Evolutionary conservation across 2,113 vertebrate genomes (phyloP).

Genomic region (Misgurnus anguillicaudatus): DNA sequence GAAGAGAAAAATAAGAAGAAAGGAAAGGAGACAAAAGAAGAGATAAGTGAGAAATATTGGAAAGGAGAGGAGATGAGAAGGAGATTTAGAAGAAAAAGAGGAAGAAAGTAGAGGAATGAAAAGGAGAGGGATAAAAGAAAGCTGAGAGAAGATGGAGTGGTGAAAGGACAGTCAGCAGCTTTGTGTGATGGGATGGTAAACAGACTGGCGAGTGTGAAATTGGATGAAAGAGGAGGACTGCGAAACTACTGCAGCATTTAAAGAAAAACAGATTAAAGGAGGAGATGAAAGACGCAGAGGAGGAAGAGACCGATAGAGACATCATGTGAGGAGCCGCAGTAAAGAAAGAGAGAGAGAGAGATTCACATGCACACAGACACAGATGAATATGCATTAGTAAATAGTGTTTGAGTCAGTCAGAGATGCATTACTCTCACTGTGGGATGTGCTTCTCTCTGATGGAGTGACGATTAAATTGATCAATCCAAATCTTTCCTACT

Average conservation of each 20-base stretch:
- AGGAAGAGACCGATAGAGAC: constrained; percentile 11
- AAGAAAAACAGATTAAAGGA: constrained; percentile 35
- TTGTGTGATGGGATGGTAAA: constrained; percentile 57
- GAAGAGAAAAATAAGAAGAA: no score
- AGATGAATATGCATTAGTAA: constrained; percentile 34
- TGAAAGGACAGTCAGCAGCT: constrained; percentile 53
- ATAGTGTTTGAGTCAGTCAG: constrained; percentile 29
- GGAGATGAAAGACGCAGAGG: background rate
- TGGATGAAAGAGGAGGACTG: constrained; percentile 57
- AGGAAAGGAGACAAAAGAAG: no score
- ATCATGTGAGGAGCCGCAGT: background rate
- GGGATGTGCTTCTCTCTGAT: constrained; percentile 49
- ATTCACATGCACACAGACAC: constrained; percentile 2
- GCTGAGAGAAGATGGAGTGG: background rate
- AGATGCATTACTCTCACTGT: constrained; percentile 48
- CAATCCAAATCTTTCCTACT: constrained; percentile 45
- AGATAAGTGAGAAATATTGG: no score
- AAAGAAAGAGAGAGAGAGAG: constrained; percentile 13
- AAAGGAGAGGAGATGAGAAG: no score
- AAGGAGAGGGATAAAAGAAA: background rate
- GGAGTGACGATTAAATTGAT: constrained; percentile 59
- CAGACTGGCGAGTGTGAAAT: constrained; percentile 63
- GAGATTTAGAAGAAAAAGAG: no score
- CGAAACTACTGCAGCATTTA: constrained; percentile 59
- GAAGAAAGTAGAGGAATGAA: background rate